Conservation (phyloP, 2,888 invertebrate genomes). For the Diaprepes abbreviatus region DNA sequence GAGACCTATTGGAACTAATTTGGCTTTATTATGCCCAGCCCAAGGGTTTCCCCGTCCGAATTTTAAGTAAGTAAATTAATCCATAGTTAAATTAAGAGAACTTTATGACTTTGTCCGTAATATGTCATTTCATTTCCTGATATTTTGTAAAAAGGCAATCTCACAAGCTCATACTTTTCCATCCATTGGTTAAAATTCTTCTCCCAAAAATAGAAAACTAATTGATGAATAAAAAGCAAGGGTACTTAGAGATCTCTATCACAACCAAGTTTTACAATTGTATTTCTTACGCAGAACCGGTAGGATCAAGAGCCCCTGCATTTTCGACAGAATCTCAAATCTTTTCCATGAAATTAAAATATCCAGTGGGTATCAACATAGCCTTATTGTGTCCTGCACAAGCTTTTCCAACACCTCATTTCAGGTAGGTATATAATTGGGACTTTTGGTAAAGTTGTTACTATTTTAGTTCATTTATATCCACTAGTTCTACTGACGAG, state of each 20-base stretch:
- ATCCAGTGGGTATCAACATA: constrained; percentile 66
- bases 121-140: too few species aligned
- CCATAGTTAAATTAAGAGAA: too few species aligned
- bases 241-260: background rate
- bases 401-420: constrained; percentile 78
- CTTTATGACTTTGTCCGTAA: too few species aligned
- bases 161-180: too few species aligned
- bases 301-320: constrained; percentile 70
- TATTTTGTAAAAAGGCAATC: too few species aligned
- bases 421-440: constrained; percentile 78
- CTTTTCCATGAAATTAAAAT: constrained; percentile 55
- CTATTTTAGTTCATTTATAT: too few species aligned
- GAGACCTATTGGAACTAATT: constrained; percentile 67
- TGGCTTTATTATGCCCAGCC: constrained; percentile 81
- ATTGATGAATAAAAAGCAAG: constrained; percentile 3
- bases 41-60: constrained; percentile 78
- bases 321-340: constrained; percentile 66
- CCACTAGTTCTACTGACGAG: too few species aligned
- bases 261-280: background rate
- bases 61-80: constrained; percentile 67
- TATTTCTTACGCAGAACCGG: constrained; percentile 66
- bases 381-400: constrained; percentile 79
- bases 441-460: too few species aligned
- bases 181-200: too few species aligned
- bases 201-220: too few species aligned